Evolutionary conservation across 2,888 invertebrate genomes (phyloP).

Genomic region (Metallyticus violacea): DNA sequence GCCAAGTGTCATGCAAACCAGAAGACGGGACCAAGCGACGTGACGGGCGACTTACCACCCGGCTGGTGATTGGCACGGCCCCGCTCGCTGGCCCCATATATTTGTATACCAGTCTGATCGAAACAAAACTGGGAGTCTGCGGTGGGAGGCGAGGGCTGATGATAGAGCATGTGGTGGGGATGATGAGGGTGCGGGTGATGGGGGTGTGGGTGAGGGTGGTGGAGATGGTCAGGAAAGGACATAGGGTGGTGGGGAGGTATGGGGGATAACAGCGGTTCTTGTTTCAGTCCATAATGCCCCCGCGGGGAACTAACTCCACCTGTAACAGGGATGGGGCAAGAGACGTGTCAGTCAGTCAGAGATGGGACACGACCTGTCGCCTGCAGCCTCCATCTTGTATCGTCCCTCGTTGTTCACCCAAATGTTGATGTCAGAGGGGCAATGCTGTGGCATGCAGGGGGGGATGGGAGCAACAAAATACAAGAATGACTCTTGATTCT

Average conservation of each 20-base stretch:
- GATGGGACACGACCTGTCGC: not conserved
- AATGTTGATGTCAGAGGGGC: not conserved
- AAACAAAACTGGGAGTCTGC: slow-evolving; percentile 58
- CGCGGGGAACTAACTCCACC: slow-evolving; percentile 36
- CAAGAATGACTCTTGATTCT: not conserved
- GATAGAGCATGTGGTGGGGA: slow-evolving; percentile 41
- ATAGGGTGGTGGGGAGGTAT: slow-evolving; percentile 50
- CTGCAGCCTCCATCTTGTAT: not conserved
- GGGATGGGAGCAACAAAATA: slow-evolving; percentile 4
- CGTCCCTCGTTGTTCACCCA: not conserved
- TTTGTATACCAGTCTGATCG: slow-evolving; percentile 53
- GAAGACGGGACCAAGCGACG: slow-evolving; percentile 48
- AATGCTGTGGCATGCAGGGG: slow-evolving; percentile 13
- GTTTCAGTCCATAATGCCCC: slow-evolving; percentile 34
- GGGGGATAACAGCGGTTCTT: slow-evolving; percentile 37
- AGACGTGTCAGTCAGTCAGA: slow-evolving; percentile 28
- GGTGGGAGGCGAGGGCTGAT: slow-evolving; percentile 42
- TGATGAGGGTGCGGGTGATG: slow-evolving; percentile 43
- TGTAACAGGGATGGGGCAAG: slow-evolving; percentile 35
- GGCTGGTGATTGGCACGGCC: slow-evolving; percentile 46
- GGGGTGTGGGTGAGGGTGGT: slow-evolving; percentile 44
- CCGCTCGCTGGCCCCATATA: slow-evolving; percentile 42
- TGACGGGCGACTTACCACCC: slow-evolving; percentile 50
- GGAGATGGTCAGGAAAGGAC: slow-evolving; percentile 56
- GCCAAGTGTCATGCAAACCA: slow-evolving; percentile 41